phyloP scores from a whole-genome alignment of 2,888 invertebrate species.

The Fragum fragum region DNA sequence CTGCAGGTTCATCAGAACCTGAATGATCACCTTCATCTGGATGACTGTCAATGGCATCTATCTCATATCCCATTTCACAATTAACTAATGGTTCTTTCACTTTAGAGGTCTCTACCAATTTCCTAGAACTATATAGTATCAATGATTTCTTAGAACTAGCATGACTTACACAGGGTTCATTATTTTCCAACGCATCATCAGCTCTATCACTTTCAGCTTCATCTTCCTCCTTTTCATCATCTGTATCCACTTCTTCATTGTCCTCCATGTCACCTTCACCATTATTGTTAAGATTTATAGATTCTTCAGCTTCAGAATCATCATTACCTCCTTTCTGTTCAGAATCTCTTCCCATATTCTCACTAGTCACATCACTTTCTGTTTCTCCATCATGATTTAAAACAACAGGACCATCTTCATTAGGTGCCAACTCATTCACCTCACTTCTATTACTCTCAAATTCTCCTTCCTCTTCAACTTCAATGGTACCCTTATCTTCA shows the following conservation, averaged over 20 bases:
- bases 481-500: too few relatives aligned
- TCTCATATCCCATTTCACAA: background rate
- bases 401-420: too few relatives aligned
- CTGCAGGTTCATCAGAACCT: background rate
- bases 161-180: background rate
- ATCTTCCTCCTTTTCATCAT: slow-evolving; percentile 3
- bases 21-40: slow-evolving; percentile 10
- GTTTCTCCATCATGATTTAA: background rate
- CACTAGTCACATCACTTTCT: background rate
- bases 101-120: background rate
- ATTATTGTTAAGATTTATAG: slow-evolving; percentile 25
- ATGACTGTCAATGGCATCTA: background rate
- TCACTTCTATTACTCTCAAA: too few relatives aligned
- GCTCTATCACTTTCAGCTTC: slow-evolving; percentile 1
- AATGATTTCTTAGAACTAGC: background rate
- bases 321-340: background rate
- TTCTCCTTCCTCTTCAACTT: too few relatives aligned
- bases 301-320: background rate
- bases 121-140: too few relatives aligned
- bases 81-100: background rate
- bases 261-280: slow-evolving; percentile 9
- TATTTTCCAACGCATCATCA: background rate
- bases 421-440: too few relatives aligned
- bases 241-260: slow-evolving; percentile 20
- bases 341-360: background rate